Conservation (phyloP, 2,113 vertebrate genomes). For the Rhinolophus ferrumequinum region DNA sequence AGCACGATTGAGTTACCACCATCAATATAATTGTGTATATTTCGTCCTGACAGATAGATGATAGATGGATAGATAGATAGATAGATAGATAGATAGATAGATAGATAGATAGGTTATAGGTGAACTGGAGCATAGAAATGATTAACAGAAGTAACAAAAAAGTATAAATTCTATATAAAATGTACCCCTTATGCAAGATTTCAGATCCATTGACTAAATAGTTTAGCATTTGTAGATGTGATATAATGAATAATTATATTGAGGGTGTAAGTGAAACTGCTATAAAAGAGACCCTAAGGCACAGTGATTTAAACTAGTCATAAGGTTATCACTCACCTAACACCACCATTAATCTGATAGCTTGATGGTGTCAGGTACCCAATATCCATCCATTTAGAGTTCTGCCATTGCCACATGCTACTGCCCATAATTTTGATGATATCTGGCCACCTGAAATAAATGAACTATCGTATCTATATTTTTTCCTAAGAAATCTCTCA, state of each 20-base stretch:
- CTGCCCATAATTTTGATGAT: not conserved
- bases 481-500: slow-evolving; percentile 20
- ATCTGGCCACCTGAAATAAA: not conserved
- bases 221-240: not conserved
- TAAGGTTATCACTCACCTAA: not conserved
- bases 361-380: not conserved
- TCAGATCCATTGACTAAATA: not conserved
- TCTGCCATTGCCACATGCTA: not conserved
- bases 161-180: not conserved
- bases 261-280: not conserved
- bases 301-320: not conserved
- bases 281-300: not conserved
- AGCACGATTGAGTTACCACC: not conserved
- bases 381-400: not conserved
- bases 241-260: not conserved
- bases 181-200: not conserved
- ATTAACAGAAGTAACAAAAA: not conserved
- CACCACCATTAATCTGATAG: not conserved
- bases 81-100: not conserved
- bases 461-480: not conserved
- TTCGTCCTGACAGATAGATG: not conserved
- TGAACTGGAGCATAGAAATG: not conserved
- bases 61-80: not conserved
- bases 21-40: not conserved
- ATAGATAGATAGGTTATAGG: not conserved